Base-by-base conservation (phyloP, 1,140 invertebrate species). In the Neodiprion virginianus region DNA sequence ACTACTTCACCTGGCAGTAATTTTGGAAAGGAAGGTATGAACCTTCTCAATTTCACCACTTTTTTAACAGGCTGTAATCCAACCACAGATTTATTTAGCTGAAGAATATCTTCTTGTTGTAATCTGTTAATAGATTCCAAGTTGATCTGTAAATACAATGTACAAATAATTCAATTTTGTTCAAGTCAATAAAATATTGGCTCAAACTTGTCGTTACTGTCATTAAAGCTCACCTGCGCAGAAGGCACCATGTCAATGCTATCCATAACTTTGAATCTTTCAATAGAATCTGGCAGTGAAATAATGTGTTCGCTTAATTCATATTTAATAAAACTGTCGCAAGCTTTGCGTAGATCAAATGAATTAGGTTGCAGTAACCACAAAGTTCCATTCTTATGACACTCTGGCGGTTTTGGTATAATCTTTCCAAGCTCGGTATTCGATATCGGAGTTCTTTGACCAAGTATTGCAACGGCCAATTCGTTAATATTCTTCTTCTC, bases 321-420 rank as follows among this genome's bases (percentile, higher is more conserved):
- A 70, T 82, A 79, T 68, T 71, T 7, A 7, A 86, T 28, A 72
- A 86, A 87, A 67, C 81, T 76, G 17, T 79, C 73, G 71, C 82
- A 82, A 10, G 75, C 76, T 75, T 72, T 77, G 67, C 72, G 69
- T 21, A 83, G 49, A 74, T 86, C 78, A 69, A 85, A 82, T 0
- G 76, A 79, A 71, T 81, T 75, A 61, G 81, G 74, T 67, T 83
- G 76, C 74, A 88, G 74, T 3, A 84, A 72, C 81, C 82, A 85
- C 12, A 76, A 49, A 8, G 83, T 86, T 73, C 79, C 76, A 65
- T 74, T 79, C 47, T 81, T 82, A 9, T 77, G 11, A 73, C 79
- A 78, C n/a, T 73, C 76, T 12, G 81, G 77, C 10, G 78, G 75
- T 74, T 79, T 81, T 47, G 79, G 75, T 67, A 87, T 75, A 69